Evolutionary conservation across 2,797 vertebrate species (phyloP), one percentile per base, ranked within the genome.

Genomic region (Scarus forsteni): DNA sequence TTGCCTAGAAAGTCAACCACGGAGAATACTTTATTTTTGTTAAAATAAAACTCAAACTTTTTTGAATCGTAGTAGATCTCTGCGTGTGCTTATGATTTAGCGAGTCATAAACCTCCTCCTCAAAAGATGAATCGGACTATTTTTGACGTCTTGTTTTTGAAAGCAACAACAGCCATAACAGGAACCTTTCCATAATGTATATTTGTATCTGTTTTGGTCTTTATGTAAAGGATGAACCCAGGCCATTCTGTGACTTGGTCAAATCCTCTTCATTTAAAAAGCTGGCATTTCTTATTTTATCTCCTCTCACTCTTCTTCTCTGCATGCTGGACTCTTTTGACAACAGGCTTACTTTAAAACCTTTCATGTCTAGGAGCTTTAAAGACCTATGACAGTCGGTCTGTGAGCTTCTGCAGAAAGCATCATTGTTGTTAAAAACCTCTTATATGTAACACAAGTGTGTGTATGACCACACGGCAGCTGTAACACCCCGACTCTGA

Each of bases 271-370:
- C 12, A 55, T 11, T 62, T 16, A 6, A 49, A 53, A 56, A 42
- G 35, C 1, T 16, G 19, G 50, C 50, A 62, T 58, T 65, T 61
- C 65, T 60, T 66, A 62, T 63, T n/a, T 1, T 3, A 63, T 66
- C 56, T 27, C 46, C 43, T 18, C n/a, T 27, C 27, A 27, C 27
- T 27, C 27, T 27, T 4, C 4, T 27, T 36, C 15, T 1, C 1
- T 68, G 14, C 18, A 38, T 27, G 10, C 18, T 7, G n/a, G 16
- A 11, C 13, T 35, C 43, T 43, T 60, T 40, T 60, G 50, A 74
- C 57, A 61, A 60, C 4, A 48, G 10, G 40, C 55, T 49, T 16
- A 50, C 66, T 18, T 54, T 49, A 8, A 60, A 56, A 66, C 36
- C 45, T 49, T 53, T 75, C 14, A 34, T 55, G 34, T 35, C 38